Base-by-base conservation (phyloP, 92 coral and sea anemone genomes). In the Siderastrea siderea region DNA sequence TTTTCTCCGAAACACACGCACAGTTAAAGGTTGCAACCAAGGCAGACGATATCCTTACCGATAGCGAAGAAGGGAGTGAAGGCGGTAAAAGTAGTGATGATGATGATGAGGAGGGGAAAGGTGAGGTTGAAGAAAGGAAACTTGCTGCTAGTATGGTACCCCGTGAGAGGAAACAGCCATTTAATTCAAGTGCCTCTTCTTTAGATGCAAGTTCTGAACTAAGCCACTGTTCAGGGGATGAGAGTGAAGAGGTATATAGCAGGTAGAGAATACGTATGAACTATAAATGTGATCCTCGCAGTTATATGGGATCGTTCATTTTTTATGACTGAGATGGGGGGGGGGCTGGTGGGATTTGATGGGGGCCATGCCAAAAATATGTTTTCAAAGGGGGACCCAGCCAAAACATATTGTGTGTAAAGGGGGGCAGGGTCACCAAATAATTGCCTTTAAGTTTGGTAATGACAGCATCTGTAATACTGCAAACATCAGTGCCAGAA, bases 1-100 rank as follows among this genome's bases (percentile, higher is more conserved):
- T 86, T 6, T 86, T 80, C 77, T 71, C 77, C 26, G 77, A 71
- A 48, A 71, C 77, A 47, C 57, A 71, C 75, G 5, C 26, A 71
- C 47, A 80, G 66, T 67, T 91, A 58, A 82, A 81, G 79, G 72
- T 90, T 58, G 87, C 91, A 8, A 49, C 90, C 45, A 90, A 86
- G 69, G 88, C 84, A 81, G 85, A 57, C 12, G 88, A 91, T 77
- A 80, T 90, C 54, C 14, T 71, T 6, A 26, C 38, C 0, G 50
- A 81, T 38, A 61, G 69, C 43, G 84, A 82, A 11, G 78, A 73
- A 65, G 44, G 61, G 38, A 49, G 67, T 13, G 83, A 81, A 10
- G 69, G 60, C 62, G 68, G 46, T 11, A 15, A 59, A 59, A n/a
- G 12, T 51, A 74, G 82, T 85, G 54, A 49, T 47, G 52, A 67